These are phyloP conservation scores for Xylota segnis DNA, from an alignment of 2,888 invertebrate genomes.

Conservation along the genomic window DNA sequence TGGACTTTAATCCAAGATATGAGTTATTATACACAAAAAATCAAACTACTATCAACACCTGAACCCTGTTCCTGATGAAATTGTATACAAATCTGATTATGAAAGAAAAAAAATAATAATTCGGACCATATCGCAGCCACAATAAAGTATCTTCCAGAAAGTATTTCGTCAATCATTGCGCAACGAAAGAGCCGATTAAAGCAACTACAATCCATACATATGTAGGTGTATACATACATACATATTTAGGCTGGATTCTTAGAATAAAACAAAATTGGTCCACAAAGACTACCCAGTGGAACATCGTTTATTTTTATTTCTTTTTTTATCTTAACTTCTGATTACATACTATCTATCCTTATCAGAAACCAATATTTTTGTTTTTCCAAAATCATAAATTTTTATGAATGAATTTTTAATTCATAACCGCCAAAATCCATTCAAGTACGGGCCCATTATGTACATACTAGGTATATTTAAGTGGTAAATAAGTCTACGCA, in stretches of 20 bases:
- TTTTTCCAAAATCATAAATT: constrained; percentile 47
- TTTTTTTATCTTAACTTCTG: constrained; percentile 35
- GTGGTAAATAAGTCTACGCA: background rate
- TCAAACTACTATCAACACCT: too few species aligned
- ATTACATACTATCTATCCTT: background rate
- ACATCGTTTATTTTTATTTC: constrained; percentile 35
- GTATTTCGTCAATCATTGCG: too few species aligned
- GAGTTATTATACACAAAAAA: too few species aligned
- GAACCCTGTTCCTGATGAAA: too few species aligned
- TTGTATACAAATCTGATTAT: too few species aligned
- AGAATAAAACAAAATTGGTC: constrained; percentile 44
- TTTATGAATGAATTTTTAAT: constrained; percentile 68
- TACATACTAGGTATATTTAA: background rate
- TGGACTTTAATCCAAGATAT: too few species aligned
- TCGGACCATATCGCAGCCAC: too few species aligned
- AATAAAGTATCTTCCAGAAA: too few species aligned
- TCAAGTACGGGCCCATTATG: constrained; percentile 38
- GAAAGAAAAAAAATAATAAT: too few species aligned
- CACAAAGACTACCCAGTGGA: constrained; percentile 48
- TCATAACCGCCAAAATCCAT: constrained; percentile 43
- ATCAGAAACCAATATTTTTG: background rate
- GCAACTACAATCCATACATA: background rate
- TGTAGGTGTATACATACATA: background rate
- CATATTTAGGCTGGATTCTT: background rate
- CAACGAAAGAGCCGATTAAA: too few species aligned